Evolutionary conservation across 2,113 vertebrate genomes (phyloP).

Genomic region (Balaenoptera acutorostrata): DNA sequence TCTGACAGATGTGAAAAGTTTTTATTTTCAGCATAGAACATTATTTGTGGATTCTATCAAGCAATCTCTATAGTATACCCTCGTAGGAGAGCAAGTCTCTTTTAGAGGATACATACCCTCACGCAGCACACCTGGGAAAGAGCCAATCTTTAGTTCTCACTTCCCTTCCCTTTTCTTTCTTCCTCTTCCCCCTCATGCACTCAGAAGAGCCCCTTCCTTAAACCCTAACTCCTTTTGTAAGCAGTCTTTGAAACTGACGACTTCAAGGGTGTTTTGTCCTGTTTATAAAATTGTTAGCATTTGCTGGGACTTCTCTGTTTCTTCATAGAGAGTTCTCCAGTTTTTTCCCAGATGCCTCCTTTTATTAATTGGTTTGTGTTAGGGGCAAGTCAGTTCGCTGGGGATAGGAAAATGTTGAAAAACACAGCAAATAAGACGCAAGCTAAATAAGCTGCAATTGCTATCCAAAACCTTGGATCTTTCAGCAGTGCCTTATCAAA

Average conservation of each 20-base stretch:
- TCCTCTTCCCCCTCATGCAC: background rate
- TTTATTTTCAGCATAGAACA: conserved; percentile 53
- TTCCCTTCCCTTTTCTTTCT: background rate
- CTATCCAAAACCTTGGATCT: conserved; percentile 91
- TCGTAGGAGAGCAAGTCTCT: background rate
- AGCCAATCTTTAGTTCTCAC: background rate
- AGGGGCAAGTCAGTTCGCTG: conserved; percentile 74
- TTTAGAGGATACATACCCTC: background rate
- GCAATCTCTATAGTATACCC: background rate
- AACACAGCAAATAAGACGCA: conserved; percentile 88
- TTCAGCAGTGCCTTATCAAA: conserved; percentile 88
- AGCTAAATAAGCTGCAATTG: conserved; percentile 83
- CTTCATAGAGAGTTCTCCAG: conserved; percentile 28
- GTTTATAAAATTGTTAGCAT: background rate
- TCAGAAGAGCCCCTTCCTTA: background rate
- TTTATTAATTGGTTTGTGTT: background rate
- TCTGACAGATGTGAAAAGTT: conserved; percentile 1
- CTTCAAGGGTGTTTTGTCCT: background rate
- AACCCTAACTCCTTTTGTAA: background rate
- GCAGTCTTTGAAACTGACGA: background rate
- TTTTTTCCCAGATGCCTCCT: background rate
- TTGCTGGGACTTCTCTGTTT: background rate
- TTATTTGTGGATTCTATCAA: background rate
- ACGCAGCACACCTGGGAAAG: background rate
- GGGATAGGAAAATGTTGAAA: conserved; percentile 90